Evolutionary conservation across 1,140 invertebrate genomes (phyloP).

Genomic region (Drosophila bifasciata): DNA sequence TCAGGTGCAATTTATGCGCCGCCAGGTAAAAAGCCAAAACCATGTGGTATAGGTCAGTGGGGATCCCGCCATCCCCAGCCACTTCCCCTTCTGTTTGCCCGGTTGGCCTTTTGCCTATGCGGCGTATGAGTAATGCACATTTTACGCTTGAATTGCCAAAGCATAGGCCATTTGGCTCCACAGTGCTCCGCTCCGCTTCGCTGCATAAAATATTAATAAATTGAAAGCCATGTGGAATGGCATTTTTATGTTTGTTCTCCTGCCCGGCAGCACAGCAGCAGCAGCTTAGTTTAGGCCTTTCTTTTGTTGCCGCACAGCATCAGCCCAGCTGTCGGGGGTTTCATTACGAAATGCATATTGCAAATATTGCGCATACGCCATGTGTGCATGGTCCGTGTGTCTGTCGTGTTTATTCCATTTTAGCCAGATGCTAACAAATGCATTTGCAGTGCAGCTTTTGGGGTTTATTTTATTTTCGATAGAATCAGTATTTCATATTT

Average conservation of each 20-base stretch:
- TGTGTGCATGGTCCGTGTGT: constrained; percentile 37
- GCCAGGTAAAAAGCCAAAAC: constrained; percentile 68
- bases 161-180: constrained; percentile 44
- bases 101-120: too few relatives aligned
- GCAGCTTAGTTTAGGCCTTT: constrained; percentile 56
- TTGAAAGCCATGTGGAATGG: constrained; percentile 69
- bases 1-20: constrained; percentile 67
- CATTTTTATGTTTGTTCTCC: constrained; percentile 59
- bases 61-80: neutral
- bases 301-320: constrained; percentile 43
- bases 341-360: constrained; percentile 44
- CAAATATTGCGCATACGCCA: constrained; percentile 78
- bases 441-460: constrained; percentile 28
- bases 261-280: constrained; percentile 47
- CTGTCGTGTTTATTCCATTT: constrained; percentile 46
- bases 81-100: too few relatives aligned
- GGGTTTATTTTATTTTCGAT: constrained; percentile 3
- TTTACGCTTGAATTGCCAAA: constrained; percentile 79
- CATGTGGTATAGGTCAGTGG: constrained; percentile 70
- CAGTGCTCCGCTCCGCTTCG: neutral
- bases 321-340: constrained; percentile 61
- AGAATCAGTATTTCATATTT: neutral
- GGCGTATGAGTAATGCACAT: constrained; percentile 81
- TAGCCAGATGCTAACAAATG: constrained; percentile 33
- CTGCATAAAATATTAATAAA: constrained; percentile 75